These are phyloP conservation scores for Epizoanthus rinbou DNA, from an alignment of 92 coral and sea anemone species.

Conservation along the genomic window DNA sequence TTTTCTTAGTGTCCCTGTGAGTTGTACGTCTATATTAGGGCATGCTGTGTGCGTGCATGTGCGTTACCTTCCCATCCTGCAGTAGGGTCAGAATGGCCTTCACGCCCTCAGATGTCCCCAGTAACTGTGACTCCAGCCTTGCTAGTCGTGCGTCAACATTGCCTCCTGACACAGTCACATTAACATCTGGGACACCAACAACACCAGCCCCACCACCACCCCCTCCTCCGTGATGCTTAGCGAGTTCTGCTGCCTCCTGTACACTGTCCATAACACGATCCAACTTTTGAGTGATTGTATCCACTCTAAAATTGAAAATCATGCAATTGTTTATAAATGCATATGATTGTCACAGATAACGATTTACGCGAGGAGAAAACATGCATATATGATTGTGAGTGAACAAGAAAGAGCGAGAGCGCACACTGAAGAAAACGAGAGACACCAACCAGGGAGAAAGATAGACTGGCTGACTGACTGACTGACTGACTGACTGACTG, in stretches of 20 bases:
- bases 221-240: background rate
- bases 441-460: too few relatives aligned
- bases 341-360: too few relatives aligned
- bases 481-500: too few relatives aligned
- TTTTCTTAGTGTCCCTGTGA: too few relatives aligned
- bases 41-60: background rate
- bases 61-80: slow-evolving; percentile 51
- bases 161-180: background rate
- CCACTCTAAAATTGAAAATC: slow-evolving; percentile 51
- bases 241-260: slow-evolving; percentile 43
- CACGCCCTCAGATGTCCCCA: slow-evolving; percentile 58
- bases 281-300: slow-evolving; percentile 67
- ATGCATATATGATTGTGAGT: too few relatives aligned
- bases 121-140: slow-evolving; percentile 71
- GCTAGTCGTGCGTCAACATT: slow-evolving; percentile 63
- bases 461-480: too few relatives aligned
- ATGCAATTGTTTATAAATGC: background rate
- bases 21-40: background rate
- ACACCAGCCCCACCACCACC: background rate
- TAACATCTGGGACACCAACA: background rate
- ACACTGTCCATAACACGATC: slow-evolving; percentile 83
- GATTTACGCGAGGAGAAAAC: too few relatives aligned
- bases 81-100: slow-evolving; percentile 64
- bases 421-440: too few relatives aligned
- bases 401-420: too few relatives aligned